Conservation (phyloP, 2,888 invertebrate genomes). For the Unio pictorum region DNA sequence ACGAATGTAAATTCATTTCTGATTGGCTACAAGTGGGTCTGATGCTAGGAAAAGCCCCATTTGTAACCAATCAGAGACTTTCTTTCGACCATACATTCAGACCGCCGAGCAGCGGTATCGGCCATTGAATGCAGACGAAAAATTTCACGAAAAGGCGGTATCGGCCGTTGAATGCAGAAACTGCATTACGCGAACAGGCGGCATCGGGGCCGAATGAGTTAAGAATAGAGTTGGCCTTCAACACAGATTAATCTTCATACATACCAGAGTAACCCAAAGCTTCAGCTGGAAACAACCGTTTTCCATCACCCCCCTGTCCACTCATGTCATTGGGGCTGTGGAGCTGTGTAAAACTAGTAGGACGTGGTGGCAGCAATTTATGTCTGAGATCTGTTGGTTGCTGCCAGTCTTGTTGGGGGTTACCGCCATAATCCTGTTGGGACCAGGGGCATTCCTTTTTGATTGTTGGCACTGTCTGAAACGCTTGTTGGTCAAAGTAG, state of each 20-base stretch:
- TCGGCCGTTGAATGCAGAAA: too few species aligned
- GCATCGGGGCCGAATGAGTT: too few species aligned
- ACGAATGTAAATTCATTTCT: too few species aligned
- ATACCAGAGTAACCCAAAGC: slow-evolving; percentile 73
- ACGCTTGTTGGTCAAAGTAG: slow-evolving; percentile 73
- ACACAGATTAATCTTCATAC: slow-evolving; percentile 3
- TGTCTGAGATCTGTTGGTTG: slow-evolving; percentile 59
- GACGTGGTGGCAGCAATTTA: slow-evolving; percentile 29
- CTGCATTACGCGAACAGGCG: too few species aligned
- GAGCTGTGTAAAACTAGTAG: slow-evolving; percentile 41
- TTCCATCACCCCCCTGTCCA: slow-evolving; percentile 70
- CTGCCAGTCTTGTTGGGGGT: slow-evolving; percentile 72
- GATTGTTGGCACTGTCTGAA: slow-evolving; percentile 82
- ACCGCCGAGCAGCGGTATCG: too few species aligned
- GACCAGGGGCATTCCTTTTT: slow-evolving; percentile 59
- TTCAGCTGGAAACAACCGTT: slow-evolving; percentile 77
- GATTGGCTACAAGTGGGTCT: too few species aligned
- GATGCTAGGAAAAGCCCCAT: too few species aligned
- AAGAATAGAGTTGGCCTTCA: too few species aligned
- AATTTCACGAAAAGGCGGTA: too few species aligned
- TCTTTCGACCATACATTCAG: too few species aligned
- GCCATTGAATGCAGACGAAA: too few species aligned
- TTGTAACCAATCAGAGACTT: too few species aligned
- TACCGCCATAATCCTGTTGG: slow-evolving; percentile 67
- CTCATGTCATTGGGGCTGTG: slow-evolving; percentile 32